Evolutionary conservation across 2,888 invertebrate species (phyloP).

Genomic region (Dexiosoma caninum): DNA sequence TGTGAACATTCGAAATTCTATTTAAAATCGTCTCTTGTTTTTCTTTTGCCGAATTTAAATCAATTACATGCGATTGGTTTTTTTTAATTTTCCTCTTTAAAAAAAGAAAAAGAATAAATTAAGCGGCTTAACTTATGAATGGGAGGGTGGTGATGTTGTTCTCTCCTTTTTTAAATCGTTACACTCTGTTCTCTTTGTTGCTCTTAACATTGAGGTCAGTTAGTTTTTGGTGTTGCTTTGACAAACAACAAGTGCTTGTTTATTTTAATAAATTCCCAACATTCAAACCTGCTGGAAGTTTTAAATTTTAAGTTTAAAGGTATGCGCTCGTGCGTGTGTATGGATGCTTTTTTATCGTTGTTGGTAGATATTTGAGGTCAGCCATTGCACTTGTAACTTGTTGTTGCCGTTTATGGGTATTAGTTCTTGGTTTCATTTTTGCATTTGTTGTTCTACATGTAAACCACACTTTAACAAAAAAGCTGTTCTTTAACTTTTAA

Average conservation of each 20-base stretch:
- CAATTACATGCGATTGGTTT: too few relatives aligned
- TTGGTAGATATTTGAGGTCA: conserved; percentile 11
- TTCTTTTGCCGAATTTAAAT: too few relatives aligned
- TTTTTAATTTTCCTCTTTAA: too few relatives aligned
- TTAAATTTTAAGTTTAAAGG: too few relatives aligned
- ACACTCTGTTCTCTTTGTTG: neutral
- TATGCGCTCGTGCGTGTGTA: neutral
- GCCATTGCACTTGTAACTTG: neutral
- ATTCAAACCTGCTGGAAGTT: neutral
- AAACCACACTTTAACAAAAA: conserved; percentile 49
- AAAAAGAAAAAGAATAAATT: too few relatives aligned
- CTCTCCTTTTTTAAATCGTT: neutral
- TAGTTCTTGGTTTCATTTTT: conserved; percentile 1
- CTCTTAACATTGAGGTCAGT: neutral
- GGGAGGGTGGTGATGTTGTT: neutral
- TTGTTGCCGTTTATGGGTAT: conserved; percentile 14
- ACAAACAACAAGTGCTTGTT: conserved; percentile 24
- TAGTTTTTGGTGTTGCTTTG: neutral
- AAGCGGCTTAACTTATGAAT: neutral
- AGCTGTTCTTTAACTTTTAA: conserved; percentile 28
- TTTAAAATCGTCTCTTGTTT: too few relatives aligned
- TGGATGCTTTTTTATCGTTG: neutral
- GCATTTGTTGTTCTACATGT: conserved; percentile 13
- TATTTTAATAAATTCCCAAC: neutral
- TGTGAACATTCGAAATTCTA: too few relatives aligned